Conservation (phyloP, 2,888 invertebrate species). For the Nymphalis polychloros region DNA sequence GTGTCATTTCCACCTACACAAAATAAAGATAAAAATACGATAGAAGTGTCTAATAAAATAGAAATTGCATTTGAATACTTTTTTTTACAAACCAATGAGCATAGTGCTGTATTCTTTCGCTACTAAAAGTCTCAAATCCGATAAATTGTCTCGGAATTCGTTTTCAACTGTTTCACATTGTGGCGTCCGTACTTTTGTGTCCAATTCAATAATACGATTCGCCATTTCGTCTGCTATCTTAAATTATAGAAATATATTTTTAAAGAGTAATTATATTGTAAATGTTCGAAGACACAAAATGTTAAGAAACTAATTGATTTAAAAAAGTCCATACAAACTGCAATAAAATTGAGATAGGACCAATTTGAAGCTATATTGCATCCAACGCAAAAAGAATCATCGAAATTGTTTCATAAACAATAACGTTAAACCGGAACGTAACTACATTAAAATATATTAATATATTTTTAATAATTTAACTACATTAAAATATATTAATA, state of each 20-base stretch:
- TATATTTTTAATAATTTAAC: no score
- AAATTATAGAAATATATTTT: conserved; percentile 38
- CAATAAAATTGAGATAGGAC: no score
- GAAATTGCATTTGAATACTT: neutral
- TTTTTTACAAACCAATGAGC: conserved; percentile 69
- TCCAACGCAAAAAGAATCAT: no score
- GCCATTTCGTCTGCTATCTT: conserved; percentile 82
- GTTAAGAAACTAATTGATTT: neutral
- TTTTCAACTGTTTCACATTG: conserved; percentile 72
- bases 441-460: no score
- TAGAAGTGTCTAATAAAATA: neutral
- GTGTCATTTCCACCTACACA: conserved; percentile 71
- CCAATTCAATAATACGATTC: conserved; percentile 72
- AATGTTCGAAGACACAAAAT: neutral
- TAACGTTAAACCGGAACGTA: no score
- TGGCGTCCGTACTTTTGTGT: conserved; percentile 79
- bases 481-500: no score
- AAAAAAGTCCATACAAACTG: no score
- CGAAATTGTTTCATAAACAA: no score
- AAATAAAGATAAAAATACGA: neutral
- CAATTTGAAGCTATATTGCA: no score
- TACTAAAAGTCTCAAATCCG: conserved; percentile 81
- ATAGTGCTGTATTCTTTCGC: conserved; percentile 83
- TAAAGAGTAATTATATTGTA: neutral
- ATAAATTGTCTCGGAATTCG: conserved; percentile 78